Conservation (phyloP, 2,797 vertebrate genomes). For the Micropoecilia bifurca region DNA sequence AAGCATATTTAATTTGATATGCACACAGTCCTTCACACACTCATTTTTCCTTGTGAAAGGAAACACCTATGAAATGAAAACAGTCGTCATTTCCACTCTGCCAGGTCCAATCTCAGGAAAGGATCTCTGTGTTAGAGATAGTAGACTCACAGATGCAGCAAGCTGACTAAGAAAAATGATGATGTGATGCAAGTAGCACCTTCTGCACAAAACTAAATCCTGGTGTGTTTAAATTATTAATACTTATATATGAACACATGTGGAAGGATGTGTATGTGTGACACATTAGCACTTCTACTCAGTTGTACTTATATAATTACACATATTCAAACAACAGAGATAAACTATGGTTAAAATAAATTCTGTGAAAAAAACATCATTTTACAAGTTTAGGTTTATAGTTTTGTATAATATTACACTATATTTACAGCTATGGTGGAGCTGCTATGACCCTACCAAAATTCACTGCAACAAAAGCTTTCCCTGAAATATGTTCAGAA, state of each 20-base stretch:
- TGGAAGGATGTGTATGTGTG: background rate
- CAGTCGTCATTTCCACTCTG: slow-evolving; percentile 11
- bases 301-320: background rate
- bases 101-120: slow-evolving; percentile 20
- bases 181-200: slow-evolving; percentile 12
- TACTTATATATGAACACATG: slow-evolving; percentile 8
- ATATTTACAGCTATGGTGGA: background rate
- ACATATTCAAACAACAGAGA: background rate
- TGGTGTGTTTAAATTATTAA: slow-evolving; percentile 23
- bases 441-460: background rate
- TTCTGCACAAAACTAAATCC: slow-evolving; percentile 8
- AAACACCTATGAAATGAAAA: background rate
- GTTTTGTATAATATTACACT: background rate
- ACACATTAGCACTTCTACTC: slow-evolving; percentile 4
- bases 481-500: background rate
- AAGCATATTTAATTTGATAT: background rate
- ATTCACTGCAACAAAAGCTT: background rate
- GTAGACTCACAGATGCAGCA: slow-evolving; percentile 10
- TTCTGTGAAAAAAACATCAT: too few relatives aligned
- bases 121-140: slow-evolving; percentile 16
- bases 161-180: slow-evolving; percentile 20
- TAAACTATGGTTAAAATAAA: background rate
- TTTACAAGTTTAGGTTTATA: background rate
- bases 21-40: background rate
- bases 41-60: background rate